Evolutionary conservation across 2,888 invertebrate genomes (phyloP).

Genomic region (Dynastes maya): DNA sequence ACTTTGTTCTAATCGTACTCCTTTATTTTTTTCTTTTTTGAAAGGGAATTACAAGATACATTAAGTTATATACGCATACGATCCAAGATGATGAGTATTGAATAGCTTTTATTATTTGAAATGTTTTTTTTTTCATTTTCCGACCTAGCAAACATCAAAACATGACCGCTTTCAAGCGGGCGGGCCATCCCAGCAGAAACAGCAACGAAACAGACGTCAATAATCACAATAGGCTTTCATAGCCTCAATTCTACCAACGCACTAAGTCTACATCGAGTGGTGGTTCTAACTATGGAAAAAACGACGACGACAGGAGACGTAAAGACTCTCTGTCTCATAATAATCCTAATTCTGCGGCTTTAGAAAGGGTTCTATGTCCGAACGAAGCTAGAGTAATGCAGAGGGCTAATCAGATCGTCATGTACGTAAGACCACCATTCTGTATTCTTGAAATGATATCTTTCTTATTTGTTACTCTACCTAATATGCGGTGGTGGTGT

Average conservation of each 20-base stretch:
- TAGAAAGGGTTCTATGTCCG: conserved; percentile 77
- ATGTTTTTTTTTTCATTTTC: neutral
- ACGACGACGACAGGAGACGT: conserved; percentile 69
- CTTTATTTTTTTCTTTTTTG: neutral
- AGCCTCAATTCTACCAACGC: conserved; percentile 72
- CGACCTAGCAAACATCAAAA: conserved; percentile 68
- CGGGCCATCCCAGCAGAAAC: conserved; percentile 58
- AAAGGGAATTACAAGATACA: no score
- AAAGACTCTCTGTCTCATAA: conserved; percentile 65
- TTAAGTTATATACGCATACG: no score
- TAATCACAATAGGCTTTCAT: conserved; percentile 74
- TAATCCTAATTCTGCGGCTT: conserved; percentile 68
- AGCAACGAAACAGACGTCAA: conserved; percentile 72
- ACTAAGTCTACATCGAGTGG: conserved; percentile 61
- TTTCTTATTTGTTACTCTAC: neutral
- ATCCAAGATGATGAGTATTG: neutral
- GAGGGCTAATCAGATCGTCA: conserved; percentile 89
- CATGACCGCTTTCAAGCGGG: conserved; percentile 64
- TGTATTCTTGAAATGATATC: conserved; percentile 5
- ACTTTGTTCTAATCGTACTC: neutral
- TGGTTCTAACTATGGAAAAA: conserved; percentile 63
- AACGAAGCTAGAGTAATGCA: conserved; percentile 85
- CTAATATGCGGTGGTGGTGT: conserved; percentile 27
- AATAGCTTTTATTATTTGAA: neutral
- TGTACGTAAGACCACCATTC: conserved; percentile 76